Percentiles rank a stretch among this genome's conserved stretches.
These are phyloP conservation scores for Zoroaster sp. DNA, from an alignment of 53 echinoderm and acorn worm species.

Conservation along the genomic window DNA sequence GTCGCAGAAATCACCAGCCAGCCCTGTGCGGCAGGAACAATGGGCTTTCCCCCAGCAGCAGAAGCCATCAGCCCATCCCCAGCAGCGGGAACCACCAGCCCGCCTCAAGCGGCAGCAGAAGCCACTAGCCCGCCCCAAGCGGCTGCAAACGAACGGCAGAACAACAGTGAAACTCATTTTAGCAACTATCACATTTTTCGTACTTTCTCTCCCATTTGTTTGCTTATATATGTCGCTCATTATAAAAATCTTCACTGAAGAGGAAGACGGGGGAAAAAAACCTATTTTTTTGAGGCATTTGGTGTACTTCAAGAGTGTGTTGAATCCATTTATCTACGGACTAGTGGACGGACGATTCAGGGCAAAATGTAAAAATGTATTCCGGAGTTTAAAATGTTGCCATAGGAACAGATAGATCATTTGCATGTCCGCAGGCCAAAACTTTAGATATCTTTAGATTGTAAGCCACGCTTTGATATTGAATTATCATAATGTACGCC, in stretches of 20 bases:
- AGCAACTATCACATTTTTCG: neutral
- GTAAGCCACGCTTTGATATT: too few species aligned
- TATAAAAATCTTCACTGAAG: neutral
- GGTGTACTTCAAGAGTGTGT: neutral
- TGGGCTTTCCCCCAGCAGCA: neutral
- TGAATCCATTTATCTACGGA: neutral
- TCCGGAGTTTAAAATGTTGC: neutral
- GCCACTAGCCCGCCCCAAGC: neutral
- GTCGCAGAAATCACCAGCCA: neutral
- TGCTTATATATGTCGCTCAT: neutral
- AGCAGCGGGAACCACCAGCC: neutral
- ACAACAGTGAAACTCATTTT: neutral
- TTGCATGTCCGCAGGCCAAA: too few species aligned
- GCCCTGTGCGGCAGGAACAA: neutral
- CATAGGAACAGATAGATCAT: too few species aligned
- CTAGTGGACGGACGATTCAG: neutral
- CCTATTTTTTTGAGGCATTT: neutral
- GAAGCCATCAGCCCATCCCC: neutral
- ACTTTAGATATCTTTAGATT: too few species aligned
- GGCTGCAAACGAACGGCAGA: neutral
- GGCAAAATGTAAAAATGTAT: neutral
- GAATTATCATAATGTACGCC: too few species aligned
- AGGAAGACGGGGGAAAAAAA: neutral
- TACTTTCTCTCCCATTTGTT: neutral
- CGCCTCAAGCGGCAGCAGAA: neutral